Base-by-base conservation (phyloP, 2,113 vertebrate species). In the Takifugu bimaculatus region DNA sequence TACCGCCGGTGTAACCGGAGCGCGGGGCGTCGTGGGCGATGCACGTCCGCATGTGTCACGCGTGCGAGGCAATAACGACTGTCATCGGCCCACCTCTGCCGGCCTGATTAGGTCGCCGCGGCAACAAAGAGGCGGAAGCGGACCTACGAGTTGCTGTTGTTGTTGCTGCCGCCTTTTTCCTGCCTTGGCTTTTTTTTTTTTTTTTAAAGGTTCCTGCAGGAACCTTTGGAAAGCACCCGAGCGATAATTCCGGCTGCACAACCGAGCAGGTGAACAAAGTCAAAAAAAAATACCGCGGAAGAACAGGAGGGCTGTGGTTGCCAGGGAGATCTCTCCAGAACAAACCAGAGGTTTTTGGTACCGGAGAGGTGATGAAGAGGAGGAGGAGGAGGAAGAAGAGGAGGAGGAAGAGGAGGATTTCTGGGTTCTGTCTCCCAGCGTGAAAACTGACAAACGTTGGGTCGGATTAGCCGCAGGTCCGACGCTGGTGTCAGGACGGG, bases 391-490 rank as follows among this genome's bases (percentile, higher is more conserved):
- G 58, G 50, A 57, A 47, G 54, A 44, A n/a, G 48, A 14, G 43
- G 50, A 57, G 50, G 54, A 44, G 26, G 48, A 14, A 12, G 43
- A 72, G 70, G 77, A 82, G 74, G 83, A 74, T 75, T 74, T 83
- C 74, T 83, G 83, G 75, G 63, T 81, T 89, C 63, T 84, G 77
- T 88, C 84, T 83, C 55, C 10, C 68, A 84, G 65, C 76, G 74
- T 68, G 77, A 64, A 45, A 79, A 84, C 82, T 79, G 84, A 86
- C 80, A 80, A 74, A 77, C 89, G 87, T 81, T 83, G 78, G 68
- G 81, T 70, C 60, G 63, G 77, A 87, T 91, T 88, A 87, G 79
- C 57, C 20, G 2, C 63, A 79, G 69, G 20, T 20, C 20, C 1
- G 20, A 20, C 20, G 20, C 20, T 20, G 20, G 20, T 20, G 20